Base-by-base conservation (phyloP, 1,140 invertebrate genomes). In the Asobara japonica region DNA sequence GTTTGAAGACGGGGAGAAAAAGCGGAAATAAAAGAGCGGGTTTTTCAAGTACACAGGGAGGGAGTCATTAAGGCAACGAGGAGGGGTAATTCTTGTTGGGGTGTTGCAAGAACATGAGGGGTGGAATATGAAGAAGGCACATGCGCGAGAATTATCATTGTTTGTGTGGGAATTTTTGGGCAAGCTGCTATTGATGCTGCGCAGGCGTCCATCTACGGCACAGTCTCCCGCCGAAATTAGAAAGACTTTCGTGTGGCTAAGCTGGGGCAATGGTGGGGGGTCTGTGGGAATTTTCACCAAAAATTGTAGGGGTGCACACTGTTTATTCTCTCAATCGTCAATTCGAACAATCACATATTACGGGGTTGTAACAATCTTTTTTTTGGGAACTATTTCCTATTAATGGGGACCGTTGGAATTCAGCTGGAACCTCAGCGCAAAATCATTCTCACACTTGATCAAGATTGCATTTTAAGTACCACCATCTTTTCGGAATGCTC, bases 151-250 rank as follows among this genome's bases (percentile, higher is more conserved):
- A 66, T 41, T 60, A 31, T 41, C 33, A 45, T 64, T 62, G 60
- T 66, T 66, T 61, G 72, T 80, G 77, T 79, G 75, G 72, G 73
- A 78, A 78, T 78, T 73, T n/a, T n/a, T 62, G 64, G 56, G 74
- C 65, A 74, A 73, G 75, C 72, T 29, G 51, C 51, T 13, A 27
- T 18, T 56, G 18, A 56, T 8, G 51, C 22, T 56, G 51, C 51
- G 74, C 76, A 65, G 27, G 71, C 70, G 75, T 72, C 48, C 62
- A n/a, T n/a, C 62, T 27, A 27, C 16, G 25, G 61, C 7, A n/a
- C n/a, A 65, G 27, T 33, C 60, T 56, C 70, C 45, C 70, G 61
- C 64, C 65, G 18, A 56, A 72, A 72, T 72, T 33, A 56, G 30
- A 27, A 16, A 27, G 20, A 16, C 65, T 33, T 41, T 18, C 31